These are phyloP conservation scores for Plagodis dolabraria DNA, from an alignment of 2,888 invertebrate species.

Conservation along the genomic window DNA sequence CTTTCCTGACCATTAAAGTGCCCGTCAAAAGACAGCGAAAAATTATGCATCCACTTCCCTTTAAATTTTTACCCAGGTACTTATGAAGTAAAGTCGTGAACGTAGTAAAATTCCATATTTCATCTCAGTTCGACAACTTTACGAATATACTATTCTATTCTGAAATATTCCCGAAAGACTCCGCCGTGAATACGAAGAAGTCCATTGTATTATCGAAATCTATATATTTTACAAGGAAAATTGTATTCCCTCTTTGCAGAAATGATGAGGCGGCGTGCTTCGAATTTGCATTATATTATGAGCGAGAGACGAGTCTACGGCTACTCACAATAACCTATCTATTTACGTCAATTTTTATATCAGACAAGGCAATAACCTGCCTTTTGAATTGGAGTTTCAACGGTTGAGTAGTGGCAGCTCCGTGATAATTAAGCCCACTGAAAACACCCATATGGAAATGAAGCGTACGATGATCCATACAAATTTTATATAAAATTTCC, in stretches of 20 bases:
- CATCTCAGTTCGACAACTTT: conserved; percentile 41
- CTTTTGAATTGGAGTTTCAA: too few relatives aligned
- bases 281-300: conserved; percentile 9
- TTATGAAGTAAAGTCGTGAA: conserved; percentile 33
- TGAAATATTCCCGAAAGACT: conserved; percentile 36
- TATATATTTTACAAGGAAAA: conserved; percentile 30
- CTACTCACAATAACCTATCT: too few relatives aligned
- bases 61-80: conserved; percentile 24
- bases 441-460: too few relatives aligned
- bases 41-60: conserved; percentile 37
- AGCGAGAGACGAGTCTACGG: too few relatives aligned
- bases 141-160: conserved; percentile 37
- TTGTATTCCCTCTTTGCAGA: conserved; percentile 6
- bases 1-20: conserved; percentile 14
- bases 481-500: too few relatives aligned
- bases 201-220: conserved; percentile 44
- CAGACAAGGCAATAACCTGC: too few relatives aligned
- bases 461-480: too few relatives aligned
- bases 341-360: too few relatives aligned
- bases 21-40: conserved; percentile 24
- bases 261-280: conserved; percentile 9
- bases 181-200: conserved; percentile 46
- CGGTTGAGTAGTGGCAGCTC: too few relatives aligned
- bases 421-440: too few relatives aligned
- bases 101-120: conserved; percentile 38